Percentiles rank a stretch among this genome's conserved stretches.
Evolutionary conservation across 2,797 vertebrate species (phyloP).

Genomic region (Anniella stebbinsi): DNA sequence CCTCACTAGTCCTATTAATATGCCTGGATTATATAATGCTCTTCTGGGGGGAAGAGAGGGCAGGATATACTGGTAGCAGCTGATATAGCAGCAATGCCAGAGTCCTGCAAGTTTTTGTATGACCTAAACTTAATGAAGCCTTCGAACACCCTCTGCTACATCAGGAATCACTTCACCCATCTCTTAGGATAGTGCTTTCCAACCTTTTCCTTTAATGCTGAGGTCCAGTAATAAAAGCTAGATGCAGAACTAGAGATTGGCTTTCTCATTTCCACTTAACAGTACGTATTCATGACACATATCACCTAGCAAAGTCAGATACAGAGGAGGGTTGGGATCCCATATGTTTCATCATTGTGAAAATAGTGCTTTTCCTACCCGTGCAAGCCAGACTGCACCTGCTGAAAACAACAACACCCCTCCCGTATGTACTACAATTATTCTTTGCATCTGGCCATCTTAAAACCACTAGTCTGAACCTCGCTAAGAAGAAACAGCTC

Average conservation of each 20-base stretch:
- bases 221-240: background rate
- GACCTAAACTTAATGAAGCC: background rate
- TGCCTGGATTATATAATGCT: slow-evolving; percentile 25
- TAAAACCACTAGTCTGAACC: background rate
- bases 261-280: background rate
- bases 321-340: background rate
- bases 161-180: background rate
- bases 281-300: background rate
- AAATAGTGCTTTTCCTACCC: background rate
- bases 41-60: background rate
- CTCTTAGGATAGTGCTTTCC: background rate
- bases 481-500: background rate
- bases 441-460: background rate
- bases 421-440: background rate
- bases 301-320: background rate
- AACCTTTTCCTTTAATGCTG: background rate
- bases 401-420: background rate
- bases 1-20: slow-evolving; percentile 22
- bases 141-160: background rate
- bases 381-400: background rate
- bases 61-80: background rate
- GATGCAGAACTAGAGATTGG: background rate
- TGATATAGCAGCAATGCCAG: background rate
- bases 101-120: background rate
- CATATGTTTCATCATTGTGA: background rate